phyloP scores from a whole-genome alignment of 2,113 vertebrate species.

The Trinectes maculatus region DNA sequence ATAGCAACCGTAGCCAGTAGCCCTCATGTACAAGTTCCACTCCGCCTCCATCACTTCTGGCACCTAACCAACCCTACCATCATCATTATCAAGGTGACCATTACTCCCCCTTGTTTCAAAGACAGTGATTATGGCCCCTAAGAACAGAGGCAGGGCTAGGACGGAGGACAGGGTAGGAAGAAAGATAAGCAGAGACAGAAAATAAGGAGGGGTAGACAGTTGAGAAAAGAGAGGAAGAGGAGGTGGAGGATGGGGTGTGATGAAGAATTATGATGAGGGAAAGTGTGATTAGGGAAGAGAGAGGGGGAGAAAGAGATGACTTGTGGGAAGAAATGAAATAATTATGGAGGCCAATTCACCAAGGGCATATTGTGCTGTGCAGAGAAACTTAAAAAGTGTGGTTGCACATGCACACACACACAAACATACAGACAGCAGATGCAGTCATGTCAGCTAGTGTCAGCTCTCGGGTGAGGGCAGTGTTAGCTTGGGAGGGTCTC shows the following conservation, averaged over 20 bases:
- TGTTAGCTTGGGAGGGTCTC: constrained; percentile 31
- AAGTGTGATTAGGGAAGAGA: constrained; percentile 54
- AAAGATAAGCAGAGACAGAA: constrained; percentile 66
- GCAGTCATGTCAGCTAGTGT: constrained; percentile 48
- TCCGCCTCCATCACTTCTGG: constrained; percentile 30
- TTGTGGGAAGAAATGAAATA: constrained; percentile 69
- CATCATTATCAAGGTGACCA: constrained; percentile 76
- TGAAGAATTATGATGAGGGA: constrained; percentile 70
- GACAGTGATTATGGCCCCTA: constrained; percentile 66
- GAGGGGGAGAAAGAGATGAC: constrained; percentile 24
- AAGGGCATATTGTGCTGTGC: constrained; percentile 67
- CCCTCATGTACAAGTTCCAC: constrained; percentile 27
- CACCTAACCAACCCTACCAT: constrained; percentile 47
- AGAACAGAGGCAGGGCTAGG: constrained; percentile 57
- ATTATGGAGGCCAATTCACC: constrained; percentile 65
- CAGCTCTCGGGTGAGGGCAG: constrained; percentile 35
- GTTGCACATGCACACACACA: constrained; percentile 15
- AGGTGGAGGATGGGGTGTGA: constrained; percentile 37
- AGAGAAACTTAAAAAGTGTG: constrained; percentile 44
- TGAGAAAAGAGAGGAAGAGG: constrained; percentile 44
- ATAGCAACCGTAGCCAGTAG: constrained; percentile 51
- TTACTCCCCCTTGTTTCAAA: constrained; percentile 72
- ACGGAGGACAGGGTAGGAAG: constrained; percentile 23
- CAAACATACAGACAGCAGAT: constrained; percentile 10
- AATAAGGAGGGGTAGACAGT: constrained; percentile 53